Evolutionary conservation across 1,140 invertebrate genomes (phyloP).

Genomic region (Zaprionus inermis): DNA sequence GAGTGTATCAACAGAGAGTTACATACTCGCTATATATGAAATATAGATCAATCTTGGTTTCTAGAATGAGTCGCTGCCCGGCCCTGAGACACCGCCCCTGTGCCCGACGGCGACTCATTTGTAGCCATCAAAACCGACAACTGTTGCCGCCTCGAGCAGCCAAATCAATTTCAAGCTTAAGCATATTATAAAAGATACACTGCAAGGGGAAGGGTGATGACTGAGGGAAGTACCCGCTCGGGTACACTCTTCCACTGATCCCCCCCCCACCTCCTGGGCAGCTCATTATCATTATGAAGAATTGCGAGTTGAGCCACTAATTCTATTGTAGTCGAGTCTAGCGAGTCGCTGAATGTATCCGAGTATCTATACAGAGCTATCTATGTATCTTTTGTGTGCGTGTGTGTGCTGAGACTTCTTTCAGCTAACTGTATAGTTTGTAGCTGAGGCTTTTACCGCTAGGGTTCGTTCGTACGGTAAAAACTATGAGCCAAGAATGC

Average conservation of each 20-base stretch:
- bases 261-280: not conserved
- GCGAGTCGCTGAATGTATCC: constrained; percentile 22
- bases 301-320: constrained; percentile 11
- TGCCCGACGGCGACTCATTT: constrained; percentile 31
- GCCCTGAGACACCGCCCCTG: not conserved
- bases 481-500: constrained; percentile 70
- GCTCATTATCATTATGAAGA: constrained; percentile 37
- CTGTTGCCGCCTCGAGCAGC: constrained; percentile 31
- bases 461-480: constrained; percentile 82
- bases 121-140: constrained; percentile 46
- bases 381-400: constrained; percentile 14
- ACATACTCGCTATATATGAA: constrained; percentile 1
- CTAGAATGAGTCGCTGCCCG: constrained; percentile 15
- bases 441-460: constrained; percentile 83
- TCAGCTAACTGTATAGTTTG: constrained; percentile 83
- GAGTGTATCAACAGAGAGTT: constrained; percentile 18
- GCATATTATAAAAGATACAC: constrained; percentile 21
- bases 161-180: constrained; percentile 46
- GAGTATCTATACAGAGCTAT: constrained; percentile 25
- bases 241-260: not conserved
- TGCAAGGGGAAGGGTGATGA: not conserved
- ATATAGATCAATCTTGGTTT: constrained; percentile 49
- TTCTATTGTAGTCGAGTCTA: constrained; percentile 8
- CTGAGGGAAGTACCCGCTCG: not conserved
- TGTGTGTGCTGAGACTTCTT: constrained; percentile 39